phyloP scores from a whole-genome alignment of 1,140 invertebrate species.

The Heterodera schachtii region DNA sequence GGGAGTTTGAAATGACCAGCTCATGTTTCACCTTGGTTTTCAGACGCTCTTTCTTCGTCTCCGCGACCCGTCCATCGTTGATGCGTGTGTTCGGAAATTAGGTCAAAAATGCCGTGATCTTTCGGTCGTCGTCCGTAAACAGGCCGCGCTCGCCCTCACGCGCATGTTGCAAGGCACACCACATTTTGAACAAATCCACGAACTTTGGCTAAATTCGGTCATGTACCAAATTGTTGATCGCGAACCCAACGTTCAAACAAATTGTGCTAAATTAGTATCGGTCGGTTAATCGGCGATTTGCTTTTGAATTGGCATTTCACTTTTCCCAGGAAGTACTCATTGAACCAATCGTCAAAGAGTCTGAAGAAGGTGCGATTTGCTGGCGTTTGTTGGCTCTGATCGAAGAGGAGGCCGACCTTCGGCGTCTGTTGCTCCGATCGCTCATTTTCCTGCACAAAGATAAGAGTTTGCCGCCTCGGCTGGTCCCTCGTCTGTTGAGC shows the following conservation, averaged over 20 bases:
- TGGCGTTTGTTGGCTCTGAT: conserved; percentile 33
- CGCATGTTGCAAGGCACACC: conserved; percentile 17
- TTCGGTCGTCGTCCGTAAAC: conserved; percentile 39
- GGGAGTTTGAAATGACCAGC: not conserved
- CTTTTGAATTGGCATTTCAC: not conserved
- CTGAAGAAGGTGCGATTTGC: not conserved
- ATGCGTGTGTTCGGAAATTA: conserved; percentile 11
- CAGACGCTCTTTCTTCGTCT: conserved; percentile 17
- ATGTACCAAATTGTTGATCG: conserved; percentile 48
- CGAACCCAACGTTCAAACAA: conserved; percentile 36
- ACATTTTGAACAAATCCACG: conserved; percentile 26
- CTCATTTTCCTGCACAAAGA: conserved; percentile 26
- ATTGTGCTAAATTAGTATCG: conserved; percentile 41
- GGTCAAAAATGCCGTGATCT: conserved; percentile 29
- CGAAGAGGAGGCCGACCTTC: conserved; percentile 35
- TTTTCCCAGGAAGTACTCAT: conserved; percentile 32
- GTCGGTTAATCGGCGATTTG: conserved; percentile 33
- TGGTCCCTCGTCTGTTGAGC: conserved; percentile 30
- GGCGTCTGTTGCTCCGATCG: conserved; percentile 32
- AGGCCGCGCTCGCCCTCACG: conserved; percentile 49
- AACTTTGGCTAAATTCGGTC: conserved; percentile 39
- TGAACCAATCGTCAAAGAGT: conserved; percentile 29
- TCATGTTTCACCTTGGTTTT: not conserved
- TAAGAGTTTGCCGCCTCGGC: conserved; percentile 16
- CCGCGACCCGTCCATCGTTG: not conserved